Conservation (phyloP, 37 sponge, comb jelly and placozoan genomes). For the Oscarella lobularis region DNA sequence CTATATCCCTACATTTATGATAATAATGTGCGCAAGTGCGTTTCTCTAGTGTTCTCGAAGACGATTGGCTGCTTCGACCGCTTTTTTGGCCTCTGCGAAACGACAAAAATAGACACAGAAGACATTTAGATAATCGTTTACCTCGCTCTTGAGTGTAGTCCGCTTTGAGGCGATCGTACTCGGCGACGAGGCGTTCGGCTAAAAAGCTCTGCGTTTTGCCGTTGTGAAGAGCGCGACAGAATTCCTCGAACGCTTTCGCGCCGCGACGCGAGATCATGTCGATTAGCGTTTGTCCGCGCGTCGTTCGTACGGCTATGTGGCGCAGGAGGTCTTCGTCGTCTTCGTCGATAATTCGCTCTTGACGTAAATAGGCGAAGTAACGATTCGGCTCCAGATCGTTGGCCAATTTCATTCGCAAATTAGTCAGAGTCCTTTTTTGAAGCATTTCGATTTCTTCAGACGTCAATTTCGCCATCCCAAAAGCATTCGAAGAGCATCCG, state of each 20-base stretch:
- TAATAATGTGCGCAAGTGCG: no score
- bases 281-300: constrained; percentile 26
- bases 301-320: constrained; percentile 11
- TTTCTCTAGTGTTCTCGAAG: no score
- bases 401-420: constrained; percentile 16
- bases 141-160: neutral
- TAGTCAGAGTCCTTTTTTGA: constrained; percentile 19
- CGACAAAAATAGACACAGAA: no score
- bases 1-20: no score
- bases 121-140: neutral
- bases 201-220: constrained; percentile 44
- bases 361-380: constrained; percentile 24
- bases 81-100: neutral
- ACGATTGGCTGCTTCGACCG: no score
- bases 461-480: neutral
- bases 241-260: constrained; percentile 27
- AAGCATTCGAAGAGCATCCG: no score
- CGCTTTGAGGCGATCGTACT: constrained; percentile 14
- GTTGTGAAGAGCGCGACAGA: constrained; percentile 26
- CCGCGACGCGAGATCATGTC: constrained; percentile 35
- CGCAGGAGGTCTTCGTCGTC: constrained; percentile 45
- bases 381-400: constrained; percentile 28
- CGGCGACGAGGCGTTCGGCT: constrained; percentile 25
- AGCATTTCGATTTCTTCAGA: constrained; percentile 20
- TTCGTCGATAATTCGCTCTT: constrained; percentile 15